phyloP scores from a whole-genome alignment of 2,113 vertebrate genomes.

The Poeciliopsis retropinna region DNA sequence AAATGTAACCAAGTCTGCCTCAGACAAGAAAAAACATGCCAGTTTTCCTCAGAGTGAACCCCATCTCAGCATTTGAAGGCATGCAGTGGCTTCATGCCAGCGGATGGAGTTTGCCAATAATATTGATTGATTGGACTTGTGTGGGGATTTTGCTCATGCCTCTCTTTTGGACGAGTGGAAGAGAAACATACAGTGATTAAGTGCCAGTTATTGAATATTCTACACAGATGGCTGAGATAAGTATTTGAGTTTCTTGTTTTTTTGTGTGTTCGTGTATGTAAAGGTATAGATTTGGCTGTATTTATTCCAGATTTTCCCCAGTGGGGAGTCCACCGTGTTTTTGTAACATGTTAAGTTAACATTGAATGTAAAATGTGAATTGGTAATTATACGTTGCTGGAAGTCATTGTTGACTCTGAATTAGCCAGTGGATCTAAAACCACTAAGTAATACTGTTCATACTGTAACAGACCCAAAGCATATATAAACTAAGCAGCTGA shows the following conservation, averaged over 20 bases:
- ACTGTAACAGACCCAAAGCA: too few relatives aligned
- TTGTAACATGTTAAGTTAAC: too few relatives aligned
- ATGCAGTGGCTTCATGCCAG: constrained; percentile 51
- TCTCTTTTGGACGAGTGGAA: constrained; percentile 49
- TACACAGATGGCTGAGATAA: constrained; percentile 52
- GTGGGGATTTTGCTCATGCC: constrained; percentile 46
- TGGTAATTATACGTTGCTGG: too few relatives aligned
- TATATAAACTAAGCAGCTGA: too few relatives aligned
- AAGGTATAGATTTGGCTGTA: constrained; percentile 8
- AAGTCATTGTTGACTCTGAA: too few relatives aligned
- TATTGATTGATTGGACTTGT: constrained; percentile 49
- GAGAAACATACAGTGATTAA: constrained; percentile 43
- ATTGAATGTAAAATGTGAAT: too few relatives aligned
- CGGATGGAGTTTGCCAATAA: constrained; percentile 50
- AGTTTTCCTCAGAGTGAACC: constrained; percentile 39
- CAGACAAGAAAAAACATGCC: constrained; percentile 24
- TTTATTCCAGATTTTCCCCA: too few relatives aligned
- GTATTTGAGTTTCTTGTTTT: constrained; percentile 38
- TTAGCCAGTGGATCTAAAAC: too few relatives aligned
- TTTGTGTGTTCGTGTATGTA: constrained; percentile 27
- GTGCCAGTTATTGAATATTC: constrained; percentile 52
- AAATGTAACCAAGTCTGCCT: constrained; percentile 18
- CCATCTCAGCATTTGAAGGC: constrained; percentile 44
- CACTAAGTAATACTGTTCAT: too few relatives aligned
- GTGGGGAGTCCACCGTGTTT: too few relatives aligned